Evolutionary conservation across 1,140 invertebrate species (phyloP), one percentile per base, ranked within the genome.

Genomic region (Doryteuthis pealeii): DNA sequence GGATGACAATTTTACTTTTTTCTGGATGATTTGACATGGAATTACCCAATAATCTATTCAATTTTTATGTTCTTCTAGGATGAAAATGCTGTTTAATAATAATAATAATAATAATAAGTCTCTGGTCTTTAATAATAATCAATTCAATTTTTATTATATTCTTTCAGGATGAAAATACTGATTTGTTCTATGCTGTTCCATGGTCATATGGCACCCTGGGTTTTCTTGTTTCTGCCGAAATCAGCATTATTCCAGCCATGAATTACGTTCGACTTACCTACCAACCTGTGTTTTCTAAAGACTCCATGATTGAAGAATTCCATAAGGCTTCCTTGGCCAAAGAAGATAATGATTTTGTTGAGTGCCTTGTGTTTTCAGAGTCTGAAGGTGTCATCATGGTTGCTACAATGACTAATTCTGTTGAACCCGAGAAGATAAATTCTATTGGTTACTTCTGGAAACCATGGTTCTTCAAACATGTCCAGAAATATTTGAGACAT

Each of bases 201-300:
- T 95, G 94, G 94, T 94, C 93, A 0, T 93, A 96, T 86, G 94
- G 94, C 14, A 95, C 94, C 6, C 87, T 95, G 12, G 94, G 94
- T n/a, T 94, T 96, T 82, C 86, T 95, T 8, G 93, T 93, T 0
- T 91, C 93, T 1, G 93, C 92, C 1, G 92, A 93, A 80, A 91
- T 96, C 30, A 89, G 90, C 84, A 91, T 95, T 62, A 90, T 95
- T 73, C 93, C 94, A 14, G 91, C 92, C 22, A 88, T 90, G 74
- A 89, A 89, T 79, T 91, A 86, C 81, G 83, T 90, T 1, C 79
- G 82, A 77, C 82, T 96, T 22, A 89, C 92, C 58, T 95, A 96
- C 86, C 85, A 90, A 15, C 91, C 93, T 0, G 89, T 91, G n/a
- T 85, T 90, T 54, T 90, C 89, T 31, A 77, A 91, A 66, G 81